phyloP scores from a whole-genome alignment of 2,888 invertebrate genomes.

The Limnephilus rhombicus region DNA sequence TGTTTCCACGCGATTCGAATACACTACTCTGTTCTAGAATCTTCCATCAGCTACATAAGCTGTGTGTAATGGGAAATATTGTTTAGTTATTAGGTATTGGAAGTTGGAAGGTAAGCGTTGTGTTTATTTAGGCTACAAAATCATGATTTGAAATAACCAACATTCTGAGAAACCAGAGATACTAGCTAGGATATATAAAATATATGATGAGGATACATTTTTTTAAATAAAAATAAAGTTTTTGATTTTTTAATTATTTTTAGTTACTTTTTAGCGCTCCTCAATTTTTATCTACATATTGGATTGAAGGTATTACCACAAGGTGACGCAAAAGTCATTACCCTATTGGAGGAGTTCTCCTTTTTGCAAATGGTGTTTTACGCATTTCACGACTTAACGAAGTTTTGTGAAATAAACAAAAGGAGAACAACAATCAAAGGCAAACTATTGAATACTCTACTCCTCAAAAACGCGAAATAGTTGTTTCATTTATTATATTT shows the following conservation, averaged over 20 bases:
- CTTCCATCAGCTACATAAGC: not conserved
- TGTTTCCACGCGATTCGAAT: slow-evolving; percentile 23
- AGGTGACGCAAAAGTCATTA: no score
- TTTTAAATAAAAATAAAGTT: not conserved
- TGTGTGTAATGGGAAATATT: not conserved
- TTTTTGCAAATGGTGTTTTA: no score
- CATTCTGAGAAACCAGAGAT: not conserved
- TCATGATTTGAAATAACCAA: not conserved
- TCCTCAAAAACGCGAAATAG: no score
- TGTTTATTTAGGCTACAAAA: not conserved
- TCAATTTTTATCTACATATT: no score
- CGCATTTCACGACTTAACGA: no score
- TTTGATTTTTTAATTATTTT: not conserved
- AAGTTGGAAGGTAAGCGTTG: not conserved
- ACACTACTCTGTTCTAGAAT: not conserved
- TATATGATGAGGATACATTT: not conserved
- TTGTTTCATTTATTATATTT: no score
- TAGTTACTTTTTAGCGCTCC: not conserved
- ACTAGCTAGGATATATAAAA: not conserved
- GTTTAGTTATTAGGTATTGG: not conserved
- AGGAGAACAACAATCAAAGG: no score
- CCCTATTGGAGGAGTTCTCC: no score
- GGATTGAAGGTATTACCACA: no score
- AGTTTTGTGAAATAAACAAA: no score
- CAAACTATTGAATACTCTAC: no score